phyloP scores from a whole-genome alignment of 35 echinoderm and acorn worm species.

The Lytechinus variegatus region DNA sequence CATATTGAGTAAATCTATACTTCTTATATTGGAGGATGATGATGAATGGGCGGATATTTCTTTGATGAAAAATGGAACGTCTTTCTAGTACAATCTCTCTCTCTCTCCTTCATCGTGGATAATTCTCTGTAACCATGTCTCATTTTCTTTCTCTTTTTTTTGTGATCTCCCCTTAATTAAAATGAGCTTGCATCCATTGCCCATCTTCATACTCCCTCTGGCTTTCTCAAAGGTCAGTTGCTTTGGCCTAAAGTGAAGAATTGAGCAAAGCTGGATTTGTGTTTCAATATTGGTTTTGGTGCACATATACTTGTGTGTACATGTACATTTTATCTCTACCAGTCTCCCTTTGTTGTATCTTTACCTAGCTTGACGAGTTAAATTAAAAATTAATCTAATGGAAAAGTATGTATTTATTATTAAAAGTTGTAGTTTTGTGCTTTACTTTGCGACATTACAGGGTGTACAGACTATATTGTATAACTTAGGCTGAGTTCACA shows the following conservation, averaged over 20 bases:
- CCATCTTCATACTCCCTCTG: neutral
- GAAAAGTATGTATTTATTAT: no score
- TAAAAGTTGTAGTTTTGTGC: no score
- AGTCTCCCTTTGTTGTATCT: no score
- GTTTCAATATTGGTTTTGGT: neutral
- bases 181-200: constrained; percentile 1
- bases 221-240: neutral
- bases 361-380: no score
- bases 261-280: neutral
- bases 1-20: neutral
- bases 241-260: neutral
- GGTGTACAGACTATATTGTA: no score
- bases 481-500: no score
- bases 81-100: neutral
- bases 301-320: neutral
- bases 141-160: neutral
- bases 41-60: neutral
- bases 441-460: no score
- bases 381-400: no score
- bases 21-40: neutral
- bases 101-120: neutral
- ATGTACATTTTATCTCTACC: neutral
- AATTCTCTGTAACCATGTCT: neutral
- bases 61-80: neutral
- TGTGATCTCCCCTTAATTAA: neutral